Evolutionary conservation across 2,797 vertebrate genomes (phyloP).

Genomic region (Lepus oiostolus): DNA sequence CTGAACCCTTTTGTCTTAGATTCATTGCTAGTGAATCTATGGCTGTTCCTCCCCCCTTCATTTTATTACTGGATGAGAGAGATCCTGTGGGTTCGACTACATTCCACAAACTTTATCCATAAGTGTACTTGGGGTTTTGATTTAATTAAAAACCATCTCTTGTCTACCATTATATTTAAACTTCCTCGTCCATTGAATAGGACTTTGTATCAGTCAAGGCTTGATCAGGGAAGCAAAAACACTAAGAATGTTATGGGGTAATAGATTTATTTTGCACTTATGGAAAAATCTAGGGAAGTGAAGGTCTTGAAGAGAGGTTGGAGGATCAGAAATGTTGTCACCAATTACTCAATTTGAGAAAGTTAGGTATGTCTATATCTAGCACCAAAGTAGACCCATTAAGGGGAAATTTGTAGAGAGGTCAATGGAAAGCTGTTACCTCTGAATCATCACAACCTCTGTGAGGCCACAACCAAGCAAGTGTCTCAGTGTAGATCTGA

Average conservation of each 20-base stretch:
- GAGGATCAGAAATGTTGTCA: not conserved
- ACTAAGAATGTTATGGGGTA: not conserved
- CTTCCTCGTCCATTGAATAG: not conserved
- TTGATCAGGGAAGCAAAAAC: not conserved
- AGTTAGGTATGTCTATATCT: not conserved
- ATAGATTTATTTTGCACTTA: not conserved
- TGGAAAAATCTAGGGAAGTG: not conserved
- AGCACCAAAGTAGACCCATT: not conserved
- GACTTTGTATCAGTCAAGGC: not conserved
- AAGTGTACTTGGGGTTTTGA: not conserved
- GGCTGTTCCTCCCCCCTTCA: not conserved
- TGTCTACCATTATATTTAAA: not conserved
- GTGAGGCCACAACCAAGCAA: not conserved
- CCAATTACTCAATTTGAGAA: not conserved
- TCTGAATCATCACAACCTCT: not conserved
- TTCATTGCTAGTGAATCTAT: not conserved
- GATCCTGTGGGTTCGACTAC: not conserved
- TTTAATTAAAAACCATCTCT: conserved; percentile 8
- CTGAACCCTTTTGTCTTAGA: not conserved
- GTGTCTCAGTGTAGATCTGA: not conserved
- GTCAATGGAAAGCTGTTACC: conserved; percentile 2
- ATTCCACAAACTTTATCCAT: not conserved
- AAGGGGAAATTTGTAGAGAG: not conserved
- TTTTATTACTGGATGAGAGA: not conserved
- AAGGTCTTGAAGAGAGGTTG: not conserved